Evolutionary conservation across 2,797 vertebrate genomes (phyloP), one percentile per base, ranked within the genome.

Genomic region (Crenichthys baileyi): DNA sequence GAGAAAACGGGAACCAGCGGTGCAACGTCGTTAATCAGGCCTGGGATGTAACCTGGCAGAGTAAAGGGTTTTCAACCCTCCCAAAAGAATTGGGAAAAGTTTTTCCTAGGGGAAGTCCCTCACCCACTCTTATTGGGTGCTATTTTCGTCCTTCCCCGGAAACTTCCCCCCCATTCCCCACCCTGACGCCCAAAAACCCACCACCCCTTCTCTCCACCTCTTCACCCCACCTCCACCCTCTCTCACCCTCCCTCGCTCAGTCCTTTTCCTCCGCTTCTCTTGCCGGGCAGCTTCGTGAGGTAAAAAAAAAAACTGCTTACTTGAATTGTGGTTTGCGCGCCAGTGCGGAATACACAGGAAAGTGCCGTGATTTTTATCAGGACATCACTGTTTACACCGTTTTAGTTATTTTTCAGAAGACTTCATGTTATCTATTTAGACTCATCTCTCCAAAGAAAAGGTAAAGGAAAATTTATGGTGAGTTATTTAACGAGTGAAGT

Each of bases 151-250:
- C 87, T 88, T 73, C 79, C 87, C 91, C 93, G 90, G 88, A 93
- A n/a, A n/a, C n/a, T n/a, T n/a, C n/a, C n/a, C n/a, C n/a, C n/a
- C n/a, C n/a, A n/a, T n/a, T n/a, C n/a, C n/a, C n/a, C 94, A 92
- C 76, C 88, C 87, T 93, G 92, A 93, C 93, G 93, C 90, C 96
- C 95, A 94, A 94, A 93, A 91, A 93, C 91, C 90, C 90, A 90
- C 89, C 91, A 92, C 91, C 90, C 92, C 90, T 92, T 63, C 80
- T 91, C 86, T 92, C 91, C 90, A 88, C 80, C 81, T 79, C 78
- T 75, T 73, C 85, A 67, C 46, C 60, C 55, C 53, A 18, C 83
- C 91, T 91, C 89, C 82, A 80, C 83, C 76, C 80, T 76, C 78
- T 67, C 80, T 76, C 39, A 1, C 46, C 60, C 87, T 68, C 84